phyloP scores from a whole-genome alignment of 2,888 invertebrate genomes.

The Phragmatobia fuliginosa region DNA sequence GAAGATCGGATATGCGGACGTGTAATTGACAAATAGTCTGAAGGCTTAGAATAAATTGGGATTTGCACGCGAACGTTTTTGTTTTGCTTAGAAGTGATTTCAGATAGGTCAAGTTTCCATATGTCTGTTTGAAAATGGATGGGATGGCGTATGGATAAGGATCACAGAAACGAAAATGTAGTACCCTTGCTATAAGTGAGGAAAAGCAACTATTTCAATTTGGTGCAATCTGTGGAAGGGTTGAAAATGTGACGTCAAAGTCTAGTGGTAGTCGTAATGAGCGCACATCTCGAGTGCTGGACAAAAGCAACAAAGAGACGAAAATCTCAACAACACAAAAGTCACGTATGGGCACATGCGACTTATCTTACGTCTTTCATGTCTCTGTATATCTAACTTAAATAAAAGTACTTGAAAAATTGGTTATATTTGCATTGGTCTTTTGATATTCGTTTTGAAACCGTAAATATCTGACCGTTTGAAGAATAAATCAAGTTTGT shows the following conservation, averaged over 20 bases:
- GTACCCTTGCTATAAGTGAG: not conserved
- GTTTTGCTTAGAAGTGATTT: constrained; percentile 42
- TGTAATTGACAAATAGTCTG: constrained; percentile 83
- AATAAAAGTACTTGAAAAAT: not conserved
- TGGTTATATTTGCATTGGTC: not conserved
- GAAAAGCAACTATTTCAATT: not conserved
- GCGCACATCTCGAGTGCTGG: not conserved
- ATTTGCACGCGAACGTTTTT: constrained; percentile 51
- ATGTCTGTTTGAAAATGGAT: constrained; percentile 16
- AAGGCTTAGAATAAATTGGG: constrained; percentile 64
- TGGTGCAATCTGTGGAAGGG: not conserved
- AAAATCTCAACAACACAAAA: not conserved
- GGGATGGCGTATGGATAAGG: constrained; percentile 2
- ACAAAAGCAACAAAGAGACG: not conserved
- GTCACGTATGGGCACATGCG: not conserved
- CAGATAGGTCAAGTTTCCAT: constrained; percentile 30
- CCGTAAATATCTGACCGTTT: not conserved
- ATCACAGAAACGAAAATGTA: not conserved
- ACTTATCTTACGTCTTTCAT: not conserved
- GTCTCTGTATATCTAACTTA: too few relatives aligned
- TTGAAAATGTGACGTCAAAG: not conserved
- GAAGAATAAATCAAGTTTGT: not conserved
- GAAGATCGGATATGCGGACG: constrained; percentile 63
- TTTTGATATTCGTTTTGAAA: not conserved
- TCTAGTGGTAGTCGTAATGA: not conserved